phyloP scores from a whole-genome alignment of 92 coral and sea anemone genomes.

The Bergia puertoricense region DNA sequence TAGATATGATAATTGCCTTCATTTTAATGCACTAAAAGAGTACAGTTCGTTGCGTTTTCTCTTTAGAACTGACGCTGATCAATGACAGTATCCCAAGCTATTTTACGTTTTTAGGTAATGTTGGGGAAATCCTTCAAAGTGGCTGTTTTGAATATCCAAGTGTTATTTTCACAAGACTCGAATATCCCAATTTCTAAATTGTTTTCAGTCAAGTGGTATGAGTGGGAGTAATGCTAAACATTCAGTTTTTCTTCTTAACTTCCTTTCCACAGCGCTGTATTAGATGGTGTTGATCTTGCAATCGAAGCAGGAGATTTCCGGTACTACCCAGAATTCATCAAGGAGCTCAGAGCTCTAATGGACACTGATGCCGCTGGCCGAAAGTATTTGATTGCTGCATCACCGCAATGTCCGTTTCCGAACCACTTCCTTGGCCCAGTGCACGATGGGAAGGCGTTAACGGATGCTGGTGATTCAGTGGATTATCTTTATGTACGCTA shows the following conservation, averaged over 20 bases:
- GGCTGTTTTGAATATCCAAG: too few species aligned
- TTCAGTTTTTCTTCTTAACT: not conserved
- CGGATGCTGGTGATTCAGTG: slow-evolving; percentile 71
- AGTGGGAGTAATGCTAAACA: not conserved
- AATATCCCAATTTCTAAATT: too few species aligned
- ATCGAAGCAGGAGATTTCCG: slow-evolving; percentile 79
- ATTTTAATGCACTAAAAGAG: too few species aligned
- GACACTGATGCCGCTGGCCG: slow-evolving; percentile 65
- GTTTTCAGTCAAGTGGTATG: too few species aligned
- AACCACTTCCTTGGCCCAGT: slow-evolving; percentile 80
- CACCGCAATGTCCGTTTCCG: slow-evolving; percentile 87
- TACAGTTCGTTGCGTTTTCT: too few species aligned
- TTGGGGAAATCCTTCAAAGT: too few species aligned
- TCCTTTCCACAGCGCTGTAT: slow-evolving; percentile 58
- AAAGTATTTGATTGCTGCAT: slow-evolving; percentile 74
- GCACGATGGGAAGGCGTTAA: slow-evolving; percentile 67
- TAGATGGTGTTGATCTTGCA: slow-evolving; percentile 86
- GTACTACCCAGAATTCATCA: slow-evolving; percentile 70
- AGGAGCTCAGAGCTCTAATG: slow-evolving; percentile 79
- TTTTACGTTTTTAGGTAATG: too few species aligned
- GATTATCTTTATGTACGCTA: slow-evolving; percentile 82
- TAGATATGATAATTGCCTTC: too few species aligned
- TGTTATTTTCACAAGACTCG: too few species aligned
- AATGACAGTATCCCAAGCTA: too few species aligned
- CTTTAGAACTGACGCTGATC: too few species aligned